Percentiles rank a stretch among this genome's conserved stretches.
Evolutionary conservation across 2,888 invertebrate species (phyloP).

Genomic region (Neoaliturus tenellus): DNA sequence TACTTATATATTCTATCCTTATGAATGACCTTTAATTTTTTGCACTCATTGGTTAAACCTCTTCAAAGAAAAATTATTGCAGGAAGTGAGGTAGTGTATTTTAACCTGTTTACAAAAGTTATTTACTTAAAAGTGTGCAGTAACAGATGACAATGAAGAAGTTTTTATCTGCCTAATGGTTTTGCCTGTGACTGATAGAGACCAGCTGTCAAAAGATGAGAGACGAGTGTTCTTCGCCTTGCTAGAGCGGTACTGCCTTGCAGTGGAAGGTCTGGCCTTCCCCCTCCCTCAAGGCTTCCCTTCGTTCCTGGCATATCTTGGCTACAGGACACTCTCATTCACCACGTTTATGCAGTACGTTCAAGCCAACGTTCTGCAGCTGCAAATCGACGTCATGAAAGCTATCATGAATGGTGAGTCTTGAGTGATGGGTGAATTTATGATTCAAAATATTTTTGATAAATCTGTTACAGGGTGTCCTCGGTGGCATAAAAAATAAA

Average conservation of each 20-base stretch:
- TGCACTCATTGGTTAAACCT: too few relatives aligned
- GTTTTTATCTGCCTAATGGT: neutral
- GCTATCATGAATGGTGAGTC: slow-evolving; percentile 85
- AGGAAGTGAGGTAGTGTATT: too few relatives aligned
- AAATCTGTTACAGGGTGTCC: too few relatives aligned
- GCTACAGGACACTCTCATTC: slow-evolving; percentile 86
- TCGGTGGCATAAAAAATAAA: too few relatives aligned
- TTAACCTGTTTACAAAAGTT: too few relatives aligned
- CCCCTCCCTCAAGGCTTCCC: slow-evolving; percentile 91
- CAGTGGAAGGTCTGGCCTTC: slow-evolving; percentile 87
- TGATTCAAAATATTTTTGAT: too few relatives aligned
- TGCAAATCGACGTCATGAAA: slow-evolving; percentile 93
- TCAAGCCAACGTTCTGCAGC: slow-evolving; percentile 87
- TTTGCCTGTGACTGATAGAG: slow-evolving; percentile 74
- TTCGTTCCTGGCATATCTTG: slow-evolving; percentile 92
- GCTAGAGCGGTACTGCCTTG: slow-evolving; percentile 88
- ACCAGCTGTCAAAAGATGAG: slow-evolving; percentile 83
- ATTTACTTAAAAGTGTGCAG: too few relatives aligned
- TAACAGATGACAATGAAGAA: too few relatives aligned
- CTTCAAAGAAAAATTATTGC: too few relatives aligned
- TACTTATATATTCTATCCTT: too few relatives aligned
- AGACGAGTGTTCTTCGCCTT: slow-evolving; percentile 85
- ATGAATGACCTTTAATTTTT: too few relatives aligned
- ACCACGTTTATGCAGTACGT: slow-evolving; percentile 90
- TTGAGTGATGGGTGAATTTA: too few relatives aligned